These are phyloP conservation scores for Melozone crissalis DNA, from an alignment of 2,113 vertebrate genomes.

Conservation along the genomic window DNA sequence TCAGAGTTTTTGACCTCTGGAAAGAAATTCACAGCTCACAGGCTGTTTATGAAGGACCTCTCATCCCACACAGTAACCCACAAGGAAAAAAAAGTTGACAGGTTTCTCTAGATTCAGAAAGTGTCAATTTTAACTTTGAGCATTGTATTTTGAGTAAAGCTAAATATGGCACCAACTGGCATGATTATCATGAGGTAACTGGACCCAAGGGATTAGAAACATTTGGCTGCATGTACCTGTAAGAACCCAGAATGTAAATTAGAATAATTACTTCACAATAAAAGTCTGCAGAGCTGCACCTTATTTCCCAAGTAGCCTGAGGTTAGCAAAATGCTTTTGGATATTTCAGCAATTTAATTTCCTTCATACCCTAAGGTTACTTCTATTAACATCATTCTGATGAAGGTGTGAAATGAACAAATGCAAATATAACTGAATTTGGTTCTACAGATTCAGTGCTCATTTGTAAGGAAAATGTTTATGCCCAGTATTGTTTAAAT, in stretches of 20 bases:
- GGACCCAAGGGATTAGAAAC: not conserved
- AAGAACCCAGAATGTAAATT: slow-evolving; percentile 11
- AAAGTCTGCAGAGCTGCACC: not conserved
- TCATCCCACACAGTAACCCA: not conserved
- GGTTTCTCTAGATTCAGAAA: not conserved
- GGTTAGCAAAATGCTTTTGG: slow-evolving; percentile 27
- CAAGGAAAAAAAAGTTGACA: not conserved
- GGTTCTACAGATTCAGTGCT: not conserved
- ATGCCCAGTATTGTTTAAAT: not conserved
- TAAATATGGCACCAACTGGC: not conserved
- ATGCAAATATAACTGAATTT: not conserved
- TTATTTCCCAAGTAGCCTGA: slow-evolving; percentile 14
- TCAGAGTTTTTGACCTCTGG: not conserved
- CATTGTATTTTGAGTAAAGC: not conserved
- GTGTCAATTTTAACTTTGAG: not conserved
- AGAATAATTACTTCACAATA: not conserved
- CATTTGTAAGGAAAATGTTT: not conserved
- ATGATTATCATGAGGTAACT: slow-evolving; percentile 41
- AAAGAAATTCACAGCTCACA: not conserved
- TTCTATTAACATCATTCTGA: not conserved
- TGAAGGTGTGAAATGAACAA: not conserved
- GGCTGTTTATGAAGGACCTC: not conserved
- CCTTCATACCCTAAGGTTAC: not conserved
- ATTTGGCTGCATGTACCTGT: not conserved
- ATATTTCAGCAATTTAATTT: slow-evolving; percentile 10